Evolutionary conservation across 2,888 invertebrate genomes (phyloP), one percentile per base, ranked within the genome.

Genomic region (Labia minor): DNA sequence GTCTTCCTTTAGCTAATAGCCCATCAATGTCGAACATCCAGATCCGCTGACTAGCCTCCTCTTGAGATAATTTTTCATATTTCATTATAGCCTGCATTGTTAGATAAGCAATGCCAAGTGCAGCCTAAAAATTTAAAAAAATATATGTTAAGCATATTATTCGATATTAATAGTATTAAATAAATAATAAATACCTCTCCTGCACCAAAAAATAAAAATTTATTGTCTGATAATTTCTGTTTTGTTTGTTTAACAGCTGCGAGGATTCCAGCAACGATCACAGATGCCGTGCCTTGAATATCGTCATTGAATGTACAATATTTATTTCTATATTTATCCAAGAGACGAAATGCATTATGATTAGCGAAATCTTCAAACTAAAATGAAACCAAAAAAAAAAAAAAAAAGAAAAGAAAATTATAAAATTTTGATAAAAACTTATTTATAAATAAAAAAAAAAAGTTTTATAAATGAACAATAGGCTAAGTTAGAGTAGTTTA

Each of bases 301-400:
- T 99, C 99, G 77, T 99, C 99, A 80, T 99, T 99, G 80, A 99
- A 99, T 14, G 95, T 95, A 79, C 97, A 98, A 79, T 91, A 89
- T 74, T 85, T 77, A 73, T 91, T 81, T 61, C 94, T 85, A 79
- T 98, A 99, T 77, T 92, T 94, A 74, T 87, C 89, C 70, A 99
- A 81, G 67, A 99, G 81, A 37, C 92, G 83, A 83, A 98, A 99
- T 4, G 99, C 99, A 79, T 99, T 99, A 10, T 89, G 85, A 76
- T 99, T 99, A 66, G 89, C 99, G 78, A 99, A 99, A 81, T 99
- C 99, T 81, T 99, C 99, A 80, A 98, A 99, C 82, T 92, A 86
- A 62, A 83, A 79, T 66, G 2, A 49, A 62, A 63, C 64, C n/a
- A n/a, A n/a, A n/a, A n/a, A 63, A 63, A 37, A 68, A 68, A 49